Conservation (phyloP, 1,140 invertebrate genomes). For the Branchinecta lindahli region DNA sequence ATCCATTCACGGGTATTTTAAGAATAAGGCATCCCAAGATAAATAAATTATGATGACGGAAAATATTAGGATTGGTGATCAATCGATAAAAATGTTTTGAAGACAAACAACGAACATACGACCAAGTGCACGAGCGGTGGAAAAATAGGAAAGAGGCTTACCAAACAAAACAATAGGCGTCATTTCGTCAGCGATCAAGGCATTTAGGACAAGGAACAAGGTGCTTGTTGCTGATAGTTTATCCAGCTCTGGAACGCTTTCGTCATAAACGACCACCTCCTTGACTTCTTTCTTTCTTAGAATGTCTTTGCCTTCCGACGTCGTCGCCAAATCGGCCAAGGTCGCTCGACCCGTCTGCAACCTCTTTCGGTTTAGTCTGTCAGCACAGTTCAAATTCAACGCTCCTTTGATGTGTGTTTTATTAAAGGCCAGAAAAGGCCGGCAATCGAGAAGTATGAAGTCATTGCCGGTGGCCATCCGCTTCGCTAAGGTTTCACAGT, state of each 20-base stretch:
- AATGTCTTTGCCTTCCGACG: conserved; percentile 44
- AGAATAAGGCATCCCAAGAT: no score
- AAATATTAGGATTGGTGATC: no score
- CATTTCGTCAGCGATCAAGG: conserved; percentile 50
- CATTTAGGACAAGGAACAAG: conserved; percentile 46
- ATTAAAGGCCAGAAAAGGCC: conserved; percentile 55
- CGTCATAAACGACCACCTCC: conserved; percentile 54
- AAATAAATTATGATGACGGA: no score
- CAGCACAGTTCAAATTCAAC: conserved; percentile 57
- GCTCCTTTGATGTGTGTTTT: conserved; percentile 51
- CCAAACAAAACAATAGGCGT: conserved; percentile 51
- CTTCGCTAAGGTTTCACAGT: conserved; percentile 15
- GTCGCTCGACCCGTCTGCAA: conserved; percentile 49
- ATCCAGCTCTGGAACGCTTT: conserved; percentile 43
- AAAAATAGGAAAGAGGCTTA: conserved; percentile 32
- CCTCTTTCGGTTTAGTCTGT: conserved; percentile 50
- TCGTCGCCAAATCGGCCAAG: conserved; percentile 47
- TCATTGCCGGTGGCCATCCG: conserved; percentile 26
- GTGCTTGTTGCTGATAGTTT: conserved; percentile 40
- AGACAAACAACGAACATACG: no score
- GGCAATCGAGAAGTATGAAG: conserved; percentile 48
- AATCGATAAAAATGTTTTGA: no score
- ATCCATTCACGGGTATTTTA: no score
- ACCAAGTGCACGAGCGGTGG: no score
- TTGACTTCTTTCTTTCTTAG: conserved; percentile 36